A percentile compares a stretch with the other conserved stretches of the same genome.
These are phyloP conservation scores for Athalia circularis DNA, from an alignment of 2,888 invertebrate species.

Conservation along the genomic window DNA sequence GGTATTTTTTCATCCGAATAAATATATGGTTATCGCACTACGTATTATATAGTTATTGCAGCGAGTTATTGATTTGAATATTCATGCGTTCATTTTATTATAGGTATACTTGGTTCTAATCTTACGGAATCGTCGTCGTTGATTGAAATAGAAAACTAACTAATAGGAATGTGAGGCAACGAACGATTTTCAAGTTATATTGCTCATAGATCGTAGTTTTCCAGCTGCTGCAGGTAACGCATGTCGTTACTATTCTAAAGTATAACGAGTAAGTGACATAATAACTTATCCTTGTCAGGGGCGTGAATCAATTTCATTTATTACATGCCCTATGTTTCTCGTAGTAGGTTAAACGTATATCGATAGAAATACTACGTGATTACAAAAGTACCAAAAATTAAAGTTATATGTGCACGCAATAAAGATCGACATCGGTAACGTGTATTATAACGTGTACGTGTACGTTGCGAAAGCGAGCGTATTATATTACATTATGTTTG, in stretches of 20 bases:
- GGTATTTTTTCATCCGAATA: no score
- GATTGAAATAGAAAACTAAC: no score
- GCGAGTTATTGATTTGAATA: no score
- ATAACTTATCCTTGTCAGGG: constrained; percentile 7
- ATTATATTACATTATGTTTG: no score
- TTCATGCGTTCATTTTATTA: no score
- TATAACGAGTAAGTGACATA: not conserved
- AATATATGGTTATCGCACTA: no score
- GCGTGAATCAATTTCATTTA: constrained; percentile 3
- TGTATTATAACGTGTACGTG: not conserved
- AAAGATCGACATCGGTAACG: not conserved
- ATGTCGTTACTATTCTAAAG: not conserved
- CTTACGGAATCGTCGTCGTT: no score
- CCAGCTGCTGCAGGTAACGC: no score
- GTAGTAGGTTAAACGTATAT: not conserved
- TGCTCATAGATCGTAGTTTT: not conserved
- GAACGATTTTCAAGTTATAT: constrained; percentile 1
- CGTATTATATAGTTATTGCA: no score
- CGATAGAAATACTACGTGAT: not conserved
- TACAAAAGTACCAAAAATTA: constrained; percentile 14
- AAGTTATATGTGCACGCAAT: not conserved
- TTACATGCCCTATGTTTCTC: not conserved
- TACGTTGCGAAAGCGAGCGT: no score
- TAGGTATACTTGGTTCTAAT: no score
- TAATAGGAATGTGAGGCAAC: not conserved